A percentile compares a stretch with the other conserved stretches of the same genome.
These are phyloP conservation scores for Cerastoderma edule DNA, from an alignment of 2,888 invertebrate species.

Conservation along the genomic window DNA sequence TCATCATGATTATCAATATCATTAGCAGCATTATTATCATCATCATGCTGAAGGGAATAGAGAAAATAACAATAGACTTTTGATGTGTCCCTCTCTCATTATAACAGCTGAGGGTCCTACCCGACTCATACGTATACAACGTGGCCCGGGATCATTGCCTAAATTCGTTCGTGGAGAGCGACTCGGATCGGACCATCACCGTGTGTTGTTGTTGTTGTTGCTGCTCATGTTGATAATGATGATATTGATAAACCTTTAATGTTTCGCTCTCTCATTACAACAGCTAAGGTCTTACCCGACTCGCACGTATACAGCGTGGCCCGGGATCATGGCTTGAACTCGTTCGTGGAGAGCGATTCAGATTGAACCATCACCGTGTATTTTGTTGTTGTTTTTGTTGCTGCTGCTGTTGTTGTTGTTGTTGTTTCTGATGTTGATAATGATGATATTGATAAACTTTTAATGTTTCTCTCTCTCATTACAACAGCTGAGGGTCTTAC, in stretches of 20 bases:
- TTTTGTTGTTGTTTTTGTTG: too few species aligned
- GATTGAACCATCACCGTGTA: constrained; percentile 60
- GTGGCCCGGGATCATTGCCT: constrained; percentile 56
- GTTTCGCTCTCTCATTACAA: neutral
- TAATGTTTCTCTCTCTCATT: neutral
- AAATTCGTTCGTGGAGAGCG: constrained; percentile 63
- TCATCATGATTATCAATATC: neutral
- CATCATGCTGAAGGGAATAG: too few species aligned
- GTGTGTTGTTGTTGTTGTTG: too few species aligned
- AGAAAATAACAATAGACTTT: neutral
- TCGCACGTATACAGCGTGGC: constrained; percentile 69
- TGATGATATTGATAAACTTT: neutral
- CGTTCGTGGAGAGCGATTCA: constrained; percentile 62
- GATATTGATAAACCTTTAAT: neutral
- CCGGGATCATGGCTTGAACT: constrained; percentile 44
- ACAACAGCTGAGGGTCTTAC: constrained; percentile 49
- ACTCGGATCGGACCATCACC: constrained; percentile 48
- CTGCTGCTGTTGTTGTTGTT: too few species aligned
- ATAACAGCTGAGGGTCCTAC: constrained; percentile 49
- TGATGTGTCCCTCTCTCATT: neutral
- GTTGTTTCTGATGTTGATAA: too few species aligned
- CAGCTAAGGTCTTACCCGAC: constrained; percentile 51
- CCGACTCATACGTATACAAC: constrained; percentile 64
- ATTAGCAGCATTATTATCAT: too few species aligned
- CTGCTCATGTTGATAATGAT: too few species aligned